phyloP scores from a whole-genome alignment of 2,888 invertebrate genomes.

The Melikaiella ostensackeni region DNA sequence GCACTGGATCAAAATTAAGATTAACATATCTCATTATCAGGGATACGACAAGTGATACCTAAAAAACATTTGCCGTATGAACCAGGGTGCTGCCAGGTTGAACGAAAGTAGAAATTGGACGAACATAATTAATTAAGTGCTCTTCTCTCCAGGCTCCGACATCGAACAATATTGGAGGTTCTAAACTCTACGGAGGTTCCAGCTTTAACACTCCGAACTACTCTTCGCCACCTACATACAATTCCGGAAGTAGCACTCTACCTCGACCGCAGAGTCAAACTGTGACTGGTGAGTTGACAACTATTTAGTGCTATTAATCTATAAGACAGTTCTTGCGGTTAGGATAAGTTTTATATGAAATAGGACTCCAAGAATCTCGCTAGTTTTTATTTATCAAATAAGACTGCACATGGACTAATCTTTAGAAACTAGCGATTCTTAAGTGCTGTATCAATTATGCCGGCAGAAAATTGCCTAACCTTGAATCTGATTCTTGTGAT shows the following conservation, averaged over 20 bases:
- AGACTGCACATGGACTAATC: not conserved
- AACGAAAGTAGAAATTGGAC: not conserved
- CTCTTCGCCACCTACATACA: constrained; percentile 65
- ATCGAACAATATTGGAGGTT: constrained; percentile 70
- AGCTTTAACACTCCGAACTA: constrained; percentile 65
- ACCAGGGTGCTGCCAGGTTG: constrained; percentile 4
- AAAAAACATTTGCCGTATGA: constrained; percentile 11
- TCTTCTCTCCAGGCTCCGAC: constrained; percentile 64
- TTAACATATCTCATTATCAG: not conserved
- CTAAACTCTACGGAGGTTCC: constrained; percentile 73
- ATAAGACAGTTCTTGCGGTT: not conserved
- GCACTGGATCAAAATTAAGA: not conserved
- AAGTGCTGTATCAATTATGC: constrained; percentile 39
- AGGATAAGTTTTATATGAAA: not conserved
- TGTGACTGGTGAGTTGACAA: constrained; percentile 72
- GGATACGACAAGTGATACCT: not conserved
- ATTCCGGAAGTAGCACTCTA: constrained; percentile 69
- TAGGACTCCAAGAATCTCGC: not conserved
- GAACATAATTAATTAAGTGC: constrained; percentile 20
- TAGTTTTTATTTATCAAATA: not conserved
- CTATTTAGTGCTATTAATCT: too few relatives aligned
- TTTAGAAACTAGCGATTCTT: constrained; percentile 47
- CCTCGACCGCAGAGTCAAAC: constrained; percentile 73
- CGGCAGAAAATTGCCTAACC: constrained; percentile 45
- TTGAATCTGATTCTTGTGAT: constrained; percentile 66